Evolutionary conservation across 2,888 invertebrate species (phyloP).

Genomic region (Molorchus minor): DNA sequence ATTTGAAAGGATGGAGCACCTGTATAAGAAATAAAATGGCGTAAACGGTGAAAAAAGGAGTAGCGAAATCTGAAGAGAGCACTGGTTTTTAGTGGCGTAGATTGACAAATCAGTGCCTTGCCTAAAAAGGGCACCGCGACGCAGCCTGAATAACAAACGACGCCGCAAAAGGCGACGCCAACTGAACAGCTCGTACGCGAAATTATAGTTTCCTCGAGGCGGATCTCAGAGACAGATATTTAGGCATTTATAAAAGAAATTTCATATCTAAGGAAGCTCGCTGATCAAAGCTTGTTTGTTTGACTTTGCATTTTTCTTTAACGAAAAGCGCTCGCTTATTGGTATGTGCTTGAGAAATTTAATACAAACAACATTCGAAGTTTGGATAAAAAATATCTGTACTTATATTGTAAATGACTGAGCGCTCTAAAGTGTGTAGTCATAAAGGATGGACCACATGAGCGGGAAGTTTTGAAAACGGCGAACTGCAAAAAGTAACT

Average conservation of each 20-base stretch:
- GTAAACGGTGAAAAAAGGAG: constrained; percentile 48
- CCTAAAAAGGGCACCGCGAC: constrained; percentile 50
- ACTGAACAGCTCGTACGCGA: constrained; percentile 42
- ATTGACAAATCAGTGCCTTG: constrained; percentile 52
- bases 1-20: constrained; percentile 39
- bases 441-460: too few relatives aligned
- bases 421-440: too few relatives aligned
- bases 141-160: constrained; percentile 52
- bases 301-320: constrained; percentile 37
- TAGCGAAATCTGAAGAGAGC: constrained; percentile 41
- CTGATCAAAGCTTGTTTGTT: constrained; percentile 40
- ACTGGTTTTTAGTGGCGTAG: constrained; percentile 47
- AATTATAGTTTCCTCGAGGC: constrained; percentile 42
- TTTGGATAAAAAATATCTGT: not conserved
- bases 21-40: constrained; percentile 46
- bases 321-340: constrained; percentile 37
- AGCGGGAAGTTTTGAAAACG: too few relatives aligned
- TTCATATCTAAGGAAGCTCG: constrained; percentile 34
- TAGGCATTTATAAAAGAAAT: constrained; percentile 36
- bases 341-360: constrained; percentile 35
- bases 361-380: constrained; percentile 31
- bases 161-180: constrained; percentile 45
- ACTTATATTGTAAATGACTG: too few relatives aligned
- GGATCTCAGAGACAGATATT: constrained; percentile 33
- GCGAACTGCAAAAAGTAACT: too few relatives aligned